phyloP scores from a whole-genome alignment of 2,113 vertebrate genomes.

The Seriola aureovittata region DNA sequence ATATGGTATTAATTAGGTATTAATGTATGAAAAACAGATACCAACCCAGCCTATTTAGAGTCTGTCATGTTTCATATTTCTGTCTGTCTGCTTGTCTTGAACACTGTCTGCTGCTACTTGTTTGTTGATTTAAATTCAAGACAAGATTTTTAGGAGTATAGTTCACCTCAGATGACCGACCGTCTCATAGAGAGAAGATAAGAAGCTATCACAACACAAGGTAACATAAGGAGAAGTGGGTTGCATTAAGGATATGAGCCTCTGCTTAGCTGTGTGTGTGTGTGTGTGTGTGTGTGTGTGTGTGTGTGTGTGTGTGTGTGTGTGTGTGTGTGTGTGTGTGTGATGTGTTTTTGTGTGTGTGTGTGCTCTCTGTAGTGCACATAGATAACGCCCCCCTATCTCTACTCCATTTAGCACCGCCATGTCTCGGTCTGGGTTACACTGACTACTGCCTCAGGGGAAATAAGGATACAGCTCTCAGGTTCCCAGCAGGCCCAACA shows the following conservation, averaged over 20 bases:
- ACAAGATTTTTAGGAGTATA: slow-evolving; percentile 24
- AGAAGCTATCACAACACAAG: slow-evolving; percentile 57
- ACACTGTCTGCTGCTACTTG: background rate
- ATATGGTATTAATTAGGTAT: background rate
- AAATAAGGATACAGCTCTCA: slow-evolving; percentile 76
- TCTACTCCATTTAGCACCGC: slow-evolving; percentile 67
- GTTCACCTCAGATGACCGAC: slow-evolving; percentile 45
- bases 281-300: background rate
- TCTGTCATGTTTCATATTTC: slow-evolving; percentile 17
- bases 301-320: too few species aligned
- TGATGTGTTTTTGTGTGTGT: background rate
- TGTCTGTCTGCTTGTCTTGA: slow-evolving; percentile 1
- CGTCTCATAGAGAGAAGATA: slow-evolving; percentile 44
- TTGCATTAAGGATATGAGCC: slow-evolving; percentile 72
- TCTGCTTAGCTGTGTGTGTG: slow-evolving; percentile 8
- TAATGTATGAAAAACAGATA: background rate
- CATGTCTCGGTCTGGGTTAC: slow-evolving; percentile 65
- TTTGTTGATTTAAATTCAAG: slow-evolving; percentile 55
- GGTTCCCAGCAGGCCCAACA: slow-evolving; percentile 74
- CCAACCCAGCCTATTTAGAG: background rate
- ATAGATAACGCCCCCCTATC: slow-evolving; percentile 69
- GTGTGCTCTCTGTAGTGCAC: slow-evolving; percentile 47
- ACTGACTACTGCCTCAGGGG: slow-evolving; percentile 62
- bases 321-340: too few species aligned
- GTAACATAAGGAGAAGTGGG: slow-evolving; percentile 70